Conservation (phyloP, 35 echinoderm and acorn worm species). For the Ophioderma brevispina region DNA sequence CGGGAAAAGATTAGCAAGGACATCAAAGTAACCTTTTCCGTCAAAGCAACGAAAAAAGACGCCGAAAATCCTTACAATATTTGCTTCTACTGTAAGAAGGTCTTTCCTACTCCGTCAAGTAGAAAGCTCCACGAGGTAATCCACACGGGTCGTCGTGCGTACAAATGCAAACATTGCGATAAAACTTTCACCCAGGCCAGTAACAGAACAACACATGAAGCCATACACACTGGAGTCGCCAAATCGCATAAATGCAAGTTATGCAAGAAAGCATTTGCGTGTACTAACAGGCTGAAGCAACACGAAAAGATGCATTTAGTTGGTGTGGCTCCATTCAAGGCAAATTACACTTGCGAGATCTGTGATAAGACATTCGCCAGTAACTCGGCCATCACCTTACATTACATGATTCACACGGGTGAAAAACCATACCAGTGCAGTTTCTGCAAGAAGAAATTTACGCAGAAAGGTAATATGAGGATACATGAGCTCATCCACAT, state of each 20-base stretch:
- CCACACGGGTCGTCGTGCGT: slow-evolving; percentile 85
- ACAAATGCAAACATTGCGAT: slow-evolving; percentile 78
- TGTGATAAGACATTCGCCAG: neutral
- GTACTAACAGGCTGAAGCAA: neutral
- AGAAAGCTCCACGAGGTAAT: slow-evolving; percentile 86
- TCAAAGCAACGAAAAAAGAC: neutral
- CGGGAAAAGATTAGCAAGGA: neutral
- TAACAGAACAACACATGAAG: slow-evolving; percentile 65
- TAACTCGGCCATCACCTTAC: neutral
- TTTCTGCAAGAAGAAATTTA: slow-evolving; percentile 79
- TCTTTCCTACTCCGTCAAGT: slow-evolving; percentile 87
- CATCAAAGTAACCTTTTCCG: neutral
- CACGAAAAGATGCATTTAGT: neutral
- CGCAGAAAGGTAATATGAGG: neutral
- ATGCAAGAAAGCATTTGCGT: neutral
- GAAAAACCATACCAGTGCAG: slow-evolving; percentile 80
- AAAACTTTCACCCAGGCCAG: slow-evolving; percentile 89
- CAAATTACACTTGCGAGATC: neutral
- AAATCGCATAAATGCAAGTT: neutral
- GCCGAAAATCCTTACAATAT: neutral
- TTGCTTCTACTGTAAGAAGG: slow-evolving; percentile 45
- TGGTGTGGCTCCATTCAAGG: neutral
- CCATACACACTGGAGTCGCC: neutral
- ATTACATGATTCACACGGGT: slow-evolving; percentile 86
- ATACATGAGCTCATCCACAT: neutral